phyloP scores from a whole-genome alignment of 2,888 invertebrate species.

The Himalopsyche kuldschensis region DNA sequence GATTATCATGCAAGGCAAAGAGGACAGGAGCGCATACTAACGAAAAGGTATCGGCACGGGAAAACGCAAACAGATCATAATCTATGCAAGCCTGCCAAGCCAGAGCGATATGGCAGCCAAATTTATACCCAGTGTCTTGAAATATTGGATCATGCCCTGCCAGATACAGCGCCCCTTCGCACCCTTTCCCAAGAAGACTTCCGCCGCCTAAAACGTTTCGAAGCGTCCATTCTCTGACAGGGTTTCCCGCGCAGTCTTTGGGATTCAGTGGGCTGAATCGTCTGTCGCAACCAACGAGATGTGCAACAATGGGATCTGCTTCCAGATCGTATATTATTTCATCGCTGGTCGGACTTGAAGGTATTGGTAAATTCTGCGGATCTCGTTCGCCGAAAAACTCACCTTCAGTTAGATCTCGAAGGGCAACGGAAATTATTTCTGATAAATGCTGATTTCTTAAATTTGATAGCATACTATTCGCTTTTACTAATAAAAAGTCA shows the following conservation, averaged over 20 bases:
- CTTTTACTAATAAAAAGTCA: slow-evolving; percentile 81
- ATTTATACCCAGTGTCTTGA: slow-evolving; percentile 74
- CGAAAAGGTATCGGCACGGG: slow-evolving; percentile 54
- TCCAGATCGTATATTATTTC: neutral
- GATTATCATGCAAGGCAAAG: slow-evolving; percentile 76
- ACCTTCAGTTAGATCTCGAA: slow-evolving; percentile 79
- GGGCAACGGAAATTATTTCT: slow-evolving; percentile 77
- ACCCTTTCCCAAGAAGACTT: slow-evolving; percentile 69
- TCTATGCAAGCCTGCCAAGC: slow-evolving; percentile 42
- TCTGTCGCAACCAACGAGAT: slow-evolving; percentile 23
- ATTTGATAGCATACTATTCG: slow-evolving; percentile 77
- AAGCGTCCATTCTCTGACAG: slow-evolving; percentile 71
- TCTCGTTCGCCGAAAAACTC: slow-evolving; percentile 79
- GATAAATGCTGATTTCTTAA: slow-evolving; percentile 73
- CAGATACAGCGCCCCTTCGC: slow-evolving; percentile 76
- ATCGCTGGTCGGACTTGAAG: slow-evolving; percentile 58
- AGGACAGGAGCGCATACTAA: slow-evolving; percentile 82
- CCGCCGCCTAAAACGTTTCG: slow-evolving; percentile 73
- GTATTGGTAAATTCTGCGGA: slow-evolving; percentile 72
- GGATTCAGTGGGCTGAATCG: slow-evolving; percentile 45
- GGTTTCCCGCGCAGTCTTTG: slow-evolving; percentile 55
- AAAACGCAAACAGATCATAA: slow-evolving; percentile 7
- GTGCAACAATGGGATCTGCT: slow-evolving; percentile 14
- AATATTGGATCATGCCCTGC: slow-evolving; percentile 67
- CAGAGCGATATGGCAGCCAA: slow-evolving; percentile 76